Conservation (phyloP, 2,113 vertebrate genomes). For the Limnothrissa miodon region DNA sequence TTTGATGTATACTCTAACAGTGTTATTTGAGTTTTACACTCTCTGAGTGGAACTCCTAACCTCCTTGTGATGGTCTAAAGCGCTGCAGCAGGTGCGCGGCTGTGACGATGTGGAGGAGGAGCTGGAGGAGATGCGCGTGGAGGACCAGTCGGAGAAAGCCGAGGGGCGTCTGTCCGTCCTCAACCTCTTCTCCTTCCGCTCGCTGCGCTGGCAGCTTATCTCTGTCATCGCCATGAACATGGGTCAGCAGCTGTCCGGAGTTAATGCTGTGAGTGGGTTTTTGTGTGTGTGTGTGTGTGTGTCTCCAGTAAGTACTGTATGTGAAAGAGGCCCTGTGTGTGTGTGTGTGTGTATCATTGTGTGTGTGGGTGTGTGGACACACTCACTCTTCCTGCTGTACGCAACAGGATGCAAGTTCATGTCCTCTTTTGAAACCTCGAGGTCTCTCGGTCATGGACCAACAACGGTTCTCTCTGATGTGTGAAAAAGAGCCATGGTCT, state of each 20-base stretch:
- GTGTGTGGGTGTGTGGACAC: neutral
- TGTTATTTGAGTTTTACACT: neutral
- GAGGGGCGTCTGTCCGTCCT: slow-evolving; percentile 78
- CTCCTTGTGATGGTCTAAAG: slow-evolving; percentile 54
- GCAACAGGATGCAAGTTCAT: too few relatives aligned
- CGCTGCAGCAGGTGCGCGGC: slow-evolving; percentile 77
- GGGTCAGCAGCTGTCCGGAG: slow-evolving; percentile 91
- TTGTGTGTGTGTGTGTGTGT: neutral
- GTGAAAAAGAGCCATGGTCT: neutral
- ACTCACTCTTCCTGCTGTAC: neutral
- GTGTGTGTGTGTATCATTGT: too few relatives aligned
- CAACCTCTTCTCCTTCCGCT: slow-evolving; percentile 72
- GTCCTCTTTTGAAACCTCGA: neutral
- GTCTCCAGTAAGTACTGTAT: too few relatives aligned
- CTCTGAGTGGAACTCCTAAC: neutral
- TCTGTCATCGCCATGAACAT: slow-evolving; percentile 81
- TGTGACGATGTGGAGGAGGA: slow-evolving; percentile 74
- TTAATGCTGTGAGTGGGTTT: slow-evolving; percentile 76
- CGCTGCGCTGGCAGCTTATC: slow-evolving; percentile 87
- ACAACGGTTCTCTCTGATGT: neutral
- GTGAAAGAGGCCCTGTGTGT: too few relatives aligned
- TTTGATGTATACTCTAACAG: neutral
- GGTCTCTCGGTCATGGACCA: neutral
- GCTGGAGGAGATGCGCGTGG: slow-evolving; percentile 80
- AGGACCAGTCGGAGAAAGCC: slow-evolving; percentile 76